phyloP scores from a whole-genome alignment of 2,797 vertebrate species.

The Kryptolebias ocellatus region DNA sequence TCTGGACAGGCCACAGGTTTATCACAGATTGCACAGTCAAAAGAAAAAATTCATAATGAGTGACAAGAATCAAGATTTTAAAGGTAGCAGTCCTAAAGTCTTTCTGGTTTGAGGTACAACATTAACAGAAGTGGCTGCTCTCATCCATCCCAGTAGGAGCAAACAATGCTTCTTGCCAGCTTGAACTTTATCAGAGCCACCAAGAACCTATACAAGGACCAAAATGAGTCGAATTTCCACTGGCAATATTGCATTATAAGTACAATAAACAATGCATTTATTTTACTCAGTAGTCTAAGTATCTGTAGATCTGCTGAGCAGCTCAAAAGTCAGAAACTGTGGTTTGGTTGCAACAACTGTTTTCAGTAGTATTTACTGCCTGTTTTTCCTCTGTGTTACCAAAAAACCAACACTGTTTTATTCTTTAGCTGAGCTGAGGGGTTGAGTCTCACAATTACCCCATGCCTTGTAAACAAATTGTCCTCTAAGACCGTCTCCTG shows the following conservation, averaged over 20 bases:
- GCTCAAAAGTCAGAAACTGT: constrained; percentile 10
- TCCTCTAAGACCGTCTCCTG: constrained; percentile 67
- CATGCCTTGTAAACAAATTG: constrained; percentile 73
- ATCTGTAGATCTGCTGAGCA: constrained; percentile 7
- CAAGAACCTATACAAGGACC: constrained; percentile 30
- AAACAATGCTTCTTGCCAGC: constrained; percentile 11
- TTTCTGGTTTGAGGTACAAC: constrained; percentile 2
- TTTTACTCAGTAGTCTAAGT: not conserved
- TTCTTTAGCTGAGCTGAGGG: constrained; percentile 54
- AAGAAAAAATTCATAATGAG: constrained; percentile 5
- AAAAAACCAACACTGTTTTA: constrained; percentile 54
- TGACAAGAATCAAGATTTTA: not conserved
- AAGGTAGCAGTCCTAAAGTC: not conserved
- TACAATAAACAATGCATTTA: constrained; percentile 7
- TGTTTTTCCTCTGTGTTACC: constrained; percentile 44
- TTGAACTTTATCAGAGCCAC: constrained; percentile 22
- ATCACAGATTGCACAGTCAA: not conserved
- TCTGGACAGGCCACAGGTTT: too few species aligned
- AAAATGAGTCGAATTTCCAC: constrained; percentile 40
- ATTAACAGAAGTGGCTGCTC: not conserved
- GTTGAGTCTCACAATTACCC: constrained; percentile 65
- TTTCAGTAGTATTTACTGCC: constrained; percentile 60
- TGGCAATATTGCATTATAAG: constrained; percentile 20
- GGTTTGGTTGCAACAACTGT: constrained; percentile 31
- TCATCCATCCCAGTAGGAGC: constrained; percentile 20